Evolutionary conservation across 2,888 invertebrate species (phyloP), one percentile per base, ranked within the genome.

Genomic region (Acanthacorydalis orientalis): DNA sequence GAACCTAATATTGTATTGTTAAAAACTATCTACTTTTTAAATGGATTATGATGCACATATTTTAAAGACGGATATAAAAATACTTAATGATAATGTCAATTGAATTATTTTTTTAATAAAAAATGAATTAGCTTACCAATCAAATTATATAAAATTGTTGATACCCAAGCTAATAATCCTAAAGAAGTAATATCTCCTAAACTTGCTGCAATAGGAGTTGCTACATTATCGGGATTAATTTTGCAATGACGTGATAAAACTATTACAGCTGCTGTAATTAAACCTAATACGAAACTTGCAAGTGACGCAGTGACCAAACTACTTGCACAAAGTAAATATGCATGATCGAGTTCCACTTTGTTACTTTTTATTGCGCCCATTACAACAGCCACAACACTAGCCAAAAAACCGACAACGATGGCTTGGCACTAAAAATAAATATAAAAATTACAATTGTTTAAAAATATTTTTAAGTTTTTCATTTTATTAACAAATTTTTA

Each of bases 201-300:
- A 60, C 80, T 80, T n/a, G 84, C 83, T 14, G 85, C 85, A 50
- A 86, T 79, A 7, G 86, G 85, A 2, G 84, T 83, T 9, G 83
- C 83, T 12, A 85, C 78, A 63, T 86, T 85, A 63, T 85, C 85
- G 10, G 85, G 84, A 62, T 86, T 83, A 52, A 84, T 76, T 56
- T 78, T 73, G 54, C 76, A 73, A 61, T 75, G 73, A 45, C 79
- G 73, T 2, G 83, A 81, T 50, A 78, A 63, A 23, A 84, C 68
- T 50, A 86, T 78, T 31, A 86, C 83, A 41, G 73, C 74, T 14
- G 81, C 77, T 64, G 85, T 86, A 49, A 84, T 73, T 43, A 78
- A 57, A 48, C 79, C 82, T 52, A 85, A 67, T 34, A 82, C 72
- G 56, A 84, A 76, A 56, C 83, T 83, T 44, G 86, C 85, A 51